Percentiles rank a stretch among this genome's conserved stretches.
Conservation (phyloP, 2,797 vertebrate species). For the Aselliscus stoliczkanus region DNA sequence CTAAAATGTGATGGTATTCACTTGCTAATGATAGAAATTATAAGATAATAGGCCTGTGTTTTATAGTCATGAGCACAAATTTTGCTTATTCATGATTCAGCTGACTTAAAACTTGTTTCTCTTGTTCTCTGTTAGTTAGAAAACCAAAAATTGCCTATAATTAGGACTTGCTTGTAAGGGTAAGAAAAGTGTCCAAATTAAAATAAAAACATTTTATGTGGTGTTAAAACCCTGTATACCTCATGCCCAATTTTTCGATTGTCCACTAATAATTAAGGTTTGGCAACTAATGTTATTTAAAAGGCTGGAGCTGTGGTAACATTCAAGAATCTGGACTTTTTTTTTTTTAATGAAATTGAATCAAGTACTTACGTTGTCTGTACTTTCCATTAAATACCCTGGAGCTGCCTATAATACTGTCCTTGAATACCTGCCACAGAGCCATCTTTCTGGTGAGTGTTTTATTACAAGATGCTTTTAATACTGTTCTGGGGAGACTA, state of each 20-base stretch:
- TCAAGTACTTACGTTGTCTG: background rate
- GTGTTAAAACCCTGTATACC: background rate
- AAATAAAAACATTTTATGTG: constrained; percentile 35
- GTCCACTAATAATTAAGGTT: background rate
- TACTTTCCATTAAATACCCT: background rate
- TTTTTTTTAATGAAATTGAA: background rate
- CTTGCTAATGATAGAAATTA: background rate
- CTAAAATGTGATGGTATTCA: background rate
- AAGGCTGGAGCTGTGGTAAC: background rate
- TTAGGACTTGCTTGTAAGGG: background rate
- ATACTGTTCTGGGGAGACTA: background rate
- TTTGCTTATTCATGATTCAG: background rate
- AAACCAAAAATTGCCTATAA: background rate
- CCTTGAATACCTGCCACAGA: background rate
- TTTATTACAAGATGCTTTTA: constrained; percentile 22
- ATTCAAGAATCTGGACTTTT: background rate
- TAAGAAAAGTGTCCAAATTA: background rate
- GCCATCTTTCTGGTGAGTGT: background rate
- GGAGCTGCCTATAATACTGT: background rate
- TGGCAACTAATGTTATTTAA: background rate
- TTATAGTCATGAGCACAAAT: background rate
- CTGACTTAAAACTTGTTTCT: background rate
- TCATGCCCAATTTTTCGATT: background rate
- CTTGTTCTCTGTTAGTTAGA: background rate
- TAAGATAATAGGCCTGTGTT: background rate